A percentile compares a stretch with the other conserved stretches of the same genome.
phyloP scores from a whole-genome alignment of 2,113 vertebrate species.

The Calypte anna region DNA sequence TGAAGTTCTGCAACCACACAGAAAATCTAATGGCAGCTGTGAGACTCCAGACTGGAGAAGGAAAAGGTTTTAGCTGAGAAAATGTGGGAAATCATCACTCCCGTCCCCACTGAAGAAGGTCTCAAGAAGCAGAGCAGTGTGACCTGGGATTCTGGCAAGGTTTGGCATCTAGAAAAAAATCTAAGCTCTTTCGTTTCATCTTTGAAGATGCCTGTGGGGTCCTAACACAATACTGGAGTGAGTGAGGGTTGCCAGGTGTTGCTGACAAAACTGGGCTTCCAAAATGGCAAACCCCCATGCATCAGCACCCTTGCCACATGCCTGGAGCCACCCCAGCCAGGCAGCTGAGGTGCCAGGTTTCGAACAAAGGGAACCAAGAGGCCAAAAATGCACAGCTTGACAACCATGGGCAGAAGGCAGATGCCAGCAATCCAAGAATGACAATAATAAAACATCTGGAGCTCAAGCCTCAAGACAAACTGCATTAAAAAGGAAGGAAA shows the following conservation, averaged over 20 bases:
- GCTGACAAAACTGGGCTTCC: not conserved
- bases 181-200: not conserved
- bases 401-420: not conserved
- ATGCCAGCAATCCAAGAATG: not conserved
- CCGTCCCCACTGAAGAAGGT: not conserved
- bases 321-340: not conserved
- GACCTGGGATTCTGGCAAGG: not conserved
- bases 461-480: not conserved
- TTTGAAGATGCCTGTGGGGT: not conserved
- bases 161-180: not conserved
- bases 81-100: not conserved
- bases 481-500: not conserved
- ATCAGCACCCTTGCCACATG: not conserved
- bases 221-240: not conserved
- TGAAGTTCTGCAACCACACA: not conserved
- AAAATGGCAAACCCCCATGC: not conserved
- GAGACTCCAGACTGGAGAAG: not conserved
- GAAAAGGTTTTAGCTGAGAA: not conserved
- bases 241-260: not conserved
- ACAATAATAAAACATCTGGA: slow-evolving; percentile 39
- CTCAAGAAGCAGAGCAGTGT: not conserved
- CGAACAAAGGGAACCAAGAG: not conserved
- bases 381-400: not conserved
- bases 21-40: not conserved
- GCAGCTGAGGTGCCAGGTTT: not conserved